These are phyloP conservation scores for Xiphias gladius DNA, from an alignment of 2,113 vertebrate genomes.

Conservation along the genomic window DNA sequence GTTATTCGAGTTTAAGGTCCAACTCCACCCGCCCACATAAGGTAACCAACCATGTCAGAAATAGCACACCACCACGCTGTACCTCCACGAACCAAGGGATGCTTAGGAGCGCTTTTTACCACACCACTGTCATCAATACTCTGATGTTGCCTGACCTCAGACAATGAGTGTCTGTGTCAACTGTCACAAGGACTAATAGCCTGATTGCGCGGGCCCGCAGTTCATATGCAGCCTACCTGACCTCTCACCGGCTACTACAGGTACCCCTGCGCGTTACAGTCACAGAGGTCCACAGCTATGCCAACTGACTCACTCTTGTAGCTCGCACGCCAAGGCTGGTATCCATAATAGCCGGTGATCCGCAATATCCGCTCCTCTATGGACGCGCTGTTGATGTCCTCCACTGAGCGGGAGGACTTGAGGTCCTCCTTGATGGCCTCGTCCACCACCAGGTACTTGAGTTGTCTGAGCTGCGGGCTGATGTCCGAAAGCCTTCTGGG, in stretches of 20 bases:
- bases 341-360: slow-evolving; percentile 97
- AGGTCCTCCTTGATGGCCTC: slow-evolving; percentile 95
- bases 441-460: slow-evolving; percentile 95
- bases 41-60: background rate
- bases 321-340: slow-evolving; percentile 94
- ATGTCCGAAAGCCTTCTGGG: slow-evolving; percentile 97
- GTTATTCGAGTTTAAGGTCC: background rate
- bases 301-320: slow-evolving; percentile 89
- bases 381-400: slow-evolving; percentile 93
- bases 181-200: background rate
- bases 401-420: slow-evolving; percentile 94
- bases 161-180: background rate
- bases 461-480: slow-evolving; percentile 96
- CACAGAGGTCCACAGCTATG: background rate
- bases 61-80: background rate
- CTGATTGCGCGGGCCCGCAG: background rate
- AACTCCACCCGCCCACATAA: slow-evolving; percentile 13
- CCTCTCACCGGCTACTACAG: background rate
- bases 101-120: background rate
- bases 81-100: background rate
- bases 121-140: background rate
- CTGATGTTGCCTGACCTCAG: background rate
- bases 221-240: background rate
- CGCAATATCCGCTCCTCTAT: slow-evolving; percentile 93
- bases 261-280: background rate